Percentiles rank a stretch among this genome's conserved stretches.
phyloP scores from a whole-genome alignment of 2,888 invertebrate species.

The Esperia sulphurella region DNA sequence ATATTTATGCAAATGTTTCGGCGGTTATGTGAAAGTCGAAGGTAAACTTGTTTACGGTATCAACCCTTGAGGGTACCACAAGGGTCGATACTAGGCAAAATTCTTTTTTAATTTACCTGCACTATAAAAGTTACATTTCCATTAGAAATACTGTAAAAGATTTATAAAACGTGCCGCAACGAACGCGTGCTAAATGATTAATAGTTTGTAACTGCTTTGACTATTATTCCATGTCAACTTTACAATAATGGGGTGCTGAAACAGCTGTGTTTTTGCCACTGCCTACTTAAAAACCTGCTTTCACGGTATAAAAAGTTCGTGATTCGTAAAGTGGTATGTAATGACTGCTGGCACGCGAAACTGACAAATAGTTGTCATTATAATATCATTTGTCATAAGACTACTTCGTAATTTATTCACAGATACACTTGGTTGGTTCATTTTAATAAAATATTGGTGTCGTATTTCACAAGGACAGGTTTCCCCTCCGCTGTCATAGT shows the following conservation, averaged over 20 bases:
- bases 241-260: neutral
- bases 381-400: conserved; percentile 28
- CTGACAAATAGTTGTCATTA: conserved; percentile 30
- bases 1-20: no score
- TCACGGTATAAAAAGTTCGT: conserved; percentile 14
- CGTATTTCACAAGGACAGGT: neutral
- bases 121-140: neutral
- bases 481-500: neutral
- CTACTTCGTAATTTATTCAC: conserved; percentile 25
- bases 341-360: conserved; percentile 29
- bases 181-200: neutral
- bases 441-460: conserved; percentile 16
- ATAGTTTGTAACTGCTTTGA: neutral
- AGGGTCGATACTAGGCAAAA: neutral
- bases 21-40: no score
- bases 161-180: no score
- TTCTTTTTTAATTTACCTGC: neutral
- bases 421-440: conserved; percentile 17
- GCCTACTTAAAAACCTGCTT: conserved; percentile 1
- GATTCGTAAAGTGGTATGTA: conserved; percentile 21
- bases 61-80: neutral
- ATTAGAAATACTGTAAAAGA: no score
- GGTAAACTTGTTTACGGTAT: no score
- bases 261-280: neutral
- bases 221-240: neutral